Evolutionary conservation across 2,888 invertebrate genomes (phyloP), one percentile per base, ranked within the genome.

Genomic region (Rhingia rostrata): DNA sequence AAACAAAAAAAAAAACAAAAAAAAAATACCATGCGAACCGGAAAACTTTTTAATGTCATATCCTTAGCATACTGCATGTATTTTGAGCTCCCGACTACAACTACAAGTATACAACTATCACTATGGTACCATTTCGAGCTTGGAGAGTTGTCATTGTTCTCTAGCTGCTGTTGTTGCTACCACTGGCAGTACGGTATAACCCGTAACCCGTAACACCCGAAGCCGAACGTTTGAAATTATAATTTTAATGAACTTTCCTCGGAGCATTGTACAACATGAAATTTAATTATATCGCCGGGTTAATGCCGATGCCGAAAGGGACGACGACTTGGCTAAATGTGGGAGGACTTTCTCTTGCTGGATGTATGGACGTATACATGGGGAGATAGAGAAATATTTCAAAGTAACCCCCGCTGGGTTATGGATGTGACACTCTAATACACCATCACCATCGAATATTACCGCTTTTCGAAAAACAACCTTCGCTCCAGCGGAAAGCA

Each of bases 181-280:
- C 51, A 61, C 9, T 32, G 32, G n/a, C 12, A 33, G n/a, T 12
- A 4, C 35, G 4, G 30, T 7, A 6, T 22, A 22, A 22, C 3
- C 30, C 47, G 30, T 49, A 49, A 30, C 49, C 56, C 66, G 66
- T 75, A 80, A 80, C 64, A 84, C 84, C 66, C 74, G 84, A 70
- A 84, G 84, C 84, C 84, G 84, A 84, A 80, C 80, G 84, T 80
- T 84, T 80, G 84, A 80, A 84, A 84, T 84, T 84, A 84, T 84
- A 80, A 84, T 84, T 84, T 84, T 84, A 84, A 84, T 84, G 84
- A 84, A 84, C 84, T 84, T 84, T 84, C 80, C 84, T 84, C 70
- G 32, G 74, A 80, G 84, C 84, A 84, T 84, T 84, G 84, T 84
- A 80, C 70, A 84, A 80, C 84, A 84, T 84, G 84, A 84, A 84